These are phyloP conservation scores for Sebastes steindachneri DNA, from an alignment of 2,797 vertebrate species.

Conservation along the genomic window DNA sequence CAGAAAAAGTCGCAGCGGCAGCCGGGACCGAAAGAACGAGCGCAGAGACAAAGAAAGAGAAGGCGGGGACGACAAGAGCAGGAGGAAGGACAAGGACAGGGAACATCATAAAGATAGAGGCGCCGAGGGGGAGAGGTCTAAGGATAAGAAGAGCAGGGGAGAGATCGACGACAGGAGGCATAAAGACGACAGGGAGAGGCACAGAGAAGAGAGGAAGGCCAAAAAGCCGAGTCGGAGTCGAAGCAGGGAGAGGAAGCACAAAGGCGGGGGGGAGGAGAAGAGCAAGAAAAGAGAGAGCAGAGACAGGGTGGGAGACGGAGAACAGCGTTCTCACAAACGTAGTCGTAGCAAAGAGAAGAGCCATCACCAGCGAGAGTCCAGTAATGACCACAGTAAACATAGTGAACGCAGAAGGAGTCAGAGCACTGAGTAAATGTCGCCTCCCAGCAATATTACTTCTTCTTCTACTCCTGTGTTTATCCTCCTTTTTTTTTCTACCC, in stretches of 20 bases:
- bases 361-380: constrained; percentile 89
- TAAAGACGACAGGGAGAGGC: constrained; percentile 87
- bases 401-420: constrained; percentile 86
- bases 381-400: constrained; percentile 89
- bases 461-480: constrained; percentile 39
- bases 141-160: constrained; percentile 90
- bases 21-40: constrained; percentile 89
- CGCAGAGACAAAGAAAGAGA: constrained; percentile 88
- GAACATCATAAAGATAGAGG: constrained; percentile 92
- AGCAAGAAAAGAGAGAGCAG: constrained; percentile 87
- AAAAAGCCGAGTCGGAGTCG: constrained; percentile 90
- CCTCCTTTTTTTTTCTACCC: constrained; percentile 50
- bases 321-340: constrained; percentile 87
- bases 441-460: constrained; percentile 53
- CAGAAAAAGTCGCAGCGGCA: constrained; percentile 87
- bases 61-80: constrained; percentile 80
- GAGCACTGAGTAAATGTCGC: constrained; percentile 83
- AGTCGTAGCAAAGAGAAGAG: constrained; percentile 90
- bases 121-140: constrained; percentile 89
- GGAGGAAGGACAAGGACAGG: constrained; percentile 91
- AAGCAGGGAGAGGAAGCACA: constrained; percentile 89
- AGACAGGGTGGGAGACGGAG: constrained; percentile 84
- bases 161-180: constrained; percentile 87
- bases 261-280: constrained; percentile 87
- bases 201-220: constrained; percentile 90